Base-by-base conservation (phyloP, 1,140 invertebrate species). In the Rhopalosiphum maidis region DNA sequence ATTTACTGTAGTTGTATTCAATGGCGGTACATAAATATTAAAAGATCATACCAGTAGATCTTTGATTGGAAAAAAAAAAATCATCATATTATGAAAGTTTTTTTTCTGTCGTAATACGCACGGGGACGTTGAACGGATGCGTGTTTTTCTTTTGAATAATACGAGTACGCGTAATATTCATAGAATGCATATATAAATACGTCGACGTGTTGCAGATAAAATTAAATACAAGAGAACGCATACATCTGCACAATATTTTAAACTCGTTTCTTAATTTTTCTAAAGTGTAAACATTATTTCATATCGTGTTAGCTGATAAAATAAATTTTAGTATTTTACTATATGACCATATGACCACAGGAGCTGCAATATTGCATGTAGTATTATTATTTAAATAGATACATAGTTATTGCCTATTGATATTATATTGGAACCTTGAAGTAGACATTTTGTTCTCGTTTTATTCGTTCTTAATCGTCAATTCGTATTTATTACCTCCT, bases 401-500 rank as follows among this genome's bases (percentile, higher is more conserved):
- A 21, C 6, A n/a, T 77, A 18, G 30, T 77, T 77, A 77, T 51
- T 51, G 15, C 48, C 60, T 68, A 68, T 41, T 43, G 83, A 8
- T 8, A 43, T 43, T 86, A 25, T 37, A 21, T 86, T 30, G n/a
- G 7, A n/a, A 89, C 88, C 35, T 55, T 25, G 55, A 68, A 43
- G 54, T 60, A 43, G 22, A 89, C n/a, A 37, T 37, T 37, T 37
- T 60, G 22, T 90, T 90, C 37, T 21, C 11, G 7, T 68, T 15
- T 68, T 90, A 68, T 90, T 41, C 22, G 15, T 68, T 41, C 35
- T 41, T 25, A 55, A 90, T 60, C 37, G 25, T 1, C 30, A 55
- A 41, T 90, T 89, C 22, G 5, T 41, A 89, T 89, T 55, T 37
- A 89, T 89, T 55, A n/a, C 37, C 54, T 90, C 15, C 55, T 90